These are phyloP conservation scores for Xerus rutilus DNA, from an alignment of 2,797 vertebrate species.

Conservation along the genomic window DNA sequence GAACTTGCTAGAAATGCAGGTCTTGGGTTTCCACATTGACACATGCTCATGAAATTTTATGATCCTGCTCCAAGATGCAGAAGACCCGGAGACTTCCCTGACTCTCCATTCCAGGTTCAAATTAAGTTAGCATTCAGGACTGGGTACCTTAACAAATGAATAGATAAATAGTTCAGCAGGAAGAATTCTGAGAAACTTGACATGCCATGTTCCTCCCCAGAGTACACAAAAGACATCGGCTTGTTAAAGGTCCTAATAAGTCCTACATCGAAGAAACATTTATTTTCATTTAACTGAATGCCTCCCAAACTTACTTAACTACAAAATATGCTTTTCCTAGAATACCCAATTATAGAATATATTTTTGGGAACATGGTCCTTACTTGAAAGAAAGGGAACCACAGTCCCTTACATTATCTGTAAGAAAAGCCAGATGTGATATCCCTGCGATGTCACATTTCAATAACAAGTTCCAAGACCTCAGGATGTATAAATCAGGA, in stretches of 20 bases:
- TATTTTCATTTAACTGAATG: not conserved
- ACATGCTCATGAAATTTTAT: fast-evolving
- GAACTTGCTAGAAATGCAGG: not conserved
- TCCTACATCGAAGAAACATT: not conserved
- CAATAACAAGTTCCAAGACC: not conserved
- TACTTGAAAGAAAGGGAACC: not conserved
- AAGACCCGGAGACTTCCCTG: not conserved
- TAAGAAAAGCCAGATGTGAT: not conserved
- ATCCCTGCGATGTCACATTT: not conserved
- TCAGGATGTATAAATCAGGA: not conserved
- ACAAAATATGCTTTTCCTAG: not conserved
- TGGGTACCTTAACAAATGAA: not conserved
- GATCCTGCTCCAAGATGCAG: not conserved
- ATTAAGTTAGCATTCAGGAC: not conserved
- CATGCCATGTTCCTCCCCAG: not conserved
- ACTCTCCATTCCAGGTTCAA: not conserved
- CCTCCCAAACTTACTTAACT: not conserved
- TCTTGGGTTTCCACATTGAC: fast-evolving
- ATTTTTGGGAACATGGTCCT: not conserved
- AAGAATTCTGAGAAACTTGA: not conserved
- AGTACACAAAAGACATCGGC: not conserved
- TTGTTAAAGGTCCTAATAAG: not conserved
- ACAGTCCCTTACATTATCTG: not conserved
- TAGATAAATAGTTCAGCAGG: not conserved
- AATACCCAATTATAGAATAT: not conserved